Percentiles rank a stretch among this genome's conserved stretches.
Evolutionary conservation across 1,140 invertebrate species (phyloP).

Genomic region (Glomeris maerens): DNA sequence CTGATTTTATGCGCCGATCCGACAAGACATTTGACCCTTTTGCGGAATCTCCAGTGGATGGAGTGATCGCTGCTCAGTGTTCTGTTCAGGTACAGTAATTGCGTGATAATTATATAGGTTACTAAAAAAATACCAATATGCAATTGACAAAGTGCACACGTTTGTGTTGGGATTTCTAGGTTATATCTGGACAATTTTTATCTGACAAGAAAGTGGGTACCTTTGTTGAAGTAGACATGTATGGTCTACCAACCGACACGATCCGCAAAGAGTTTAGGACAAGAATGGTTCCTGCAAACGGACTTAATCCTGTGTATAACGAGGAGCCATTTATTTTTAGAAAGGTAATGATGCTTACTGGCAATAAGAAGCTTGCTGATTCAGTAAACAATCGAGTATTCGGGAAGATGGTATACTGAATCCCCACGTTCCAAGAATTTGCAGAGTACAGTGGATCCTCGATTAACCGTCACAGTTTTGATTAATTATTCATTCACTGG

Average conservation of each 20-base stretch:
- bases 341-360: slow-evolving; percentile 47
- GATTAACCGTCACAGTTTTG: too few relatives aligned
- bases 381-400: background rate
- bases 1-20: slow-evolving; percentile 94
- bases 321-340: slow-evolving; percentile 96
- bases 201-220: slow-evolving; percentile 98
- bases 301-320: slow-evolving; percentile 94
- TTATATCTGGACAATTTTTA: slow-evolving; percentile 98
- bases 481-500: too few relatives aligned
- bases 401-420: background rate
- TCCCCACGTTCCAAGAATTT: too few relatives aligned
- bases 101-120: slow-evolving; percentile 9
- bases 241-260: slow-evolving; percentile 95
- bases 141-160: too few relatives aligned
- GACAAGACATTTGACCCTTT: slow-evolving; percentile 98
- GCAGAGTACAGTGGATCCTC: too few relatives aligned
- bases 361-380: background rate
- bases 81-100: slow-evolving; percentile 79
- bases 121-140: background rate
- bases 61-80: slow-evolving; percentile 97
- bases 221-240: slow-evolving; percentile 99
- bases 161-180: too few relatives aligned
- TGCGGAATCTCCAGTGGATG: slow-evolving; percentile 96
- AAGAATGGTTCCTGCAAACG: slow-evolving; percentile 86
- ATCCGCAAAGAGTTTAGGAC: slow-evolving; percentile 97